These are phyloP conservation scores for Colaptes auratus DNA, from an alignment of 2,113 vertebrate species.

Conservation along the genomic window DNA sequence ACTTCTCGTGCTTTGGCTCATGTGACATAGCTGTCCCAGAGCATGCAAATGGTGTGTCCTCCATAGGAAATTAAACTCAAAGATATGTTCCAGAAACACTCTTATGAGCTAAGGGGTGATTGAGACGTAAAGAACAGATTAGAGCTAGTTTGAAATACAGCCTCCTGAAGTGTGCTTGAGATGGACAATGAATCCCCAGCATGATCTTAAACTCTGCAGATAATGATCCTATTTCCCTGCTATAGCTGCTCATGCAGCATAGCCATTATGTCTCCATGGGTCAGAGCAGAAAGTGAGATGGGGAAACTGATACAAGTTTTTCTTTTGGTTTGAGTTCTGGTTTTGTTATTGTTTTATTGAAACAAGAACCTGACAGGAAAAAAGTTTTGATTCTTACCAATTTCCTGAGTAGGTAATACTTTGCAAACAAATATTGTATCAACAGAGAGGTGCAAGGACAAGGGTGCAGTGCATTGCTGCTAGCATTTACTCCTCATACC, in stretches of 20 bases:
- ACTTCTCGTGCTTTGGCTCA: not conserved
- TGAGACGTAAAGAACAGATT: not conserved
- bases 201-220: fast-evolving
- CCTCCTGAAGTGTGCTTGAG: not conserved
- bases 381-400: not conserved
- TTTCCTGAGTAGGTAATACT: not conserved
- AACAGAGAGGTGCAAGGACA: not conserved
- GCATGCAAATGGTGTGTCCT: fast-evolving
- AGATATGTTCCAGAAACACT: not conserved
- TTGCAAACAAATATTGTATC: not conserved
- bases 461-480: not conserved
- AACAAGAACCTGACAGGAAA: not conserved
- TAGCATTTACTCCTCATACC: not conserved
- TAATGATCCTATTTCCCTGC: not conserved
- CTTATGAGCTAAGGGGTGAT: not conserved
- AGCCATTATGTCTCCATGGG: not conserved
- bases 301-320: not conserved
- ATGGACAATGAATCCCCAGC: not conserved
- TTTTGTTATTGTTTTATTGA: not conserved
- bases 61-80: not conserved
- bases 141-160: not conserved
- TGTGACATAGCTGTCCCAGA: not conserved
- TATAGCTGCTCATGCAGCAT: not conserved
- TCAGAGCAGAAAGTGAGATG: not conserved
- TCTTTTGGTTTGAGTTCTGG: not conserved